Conservation (phyloP, 2,888 invertebrate species). For the Steinernema hermaphroditum region DNA sequence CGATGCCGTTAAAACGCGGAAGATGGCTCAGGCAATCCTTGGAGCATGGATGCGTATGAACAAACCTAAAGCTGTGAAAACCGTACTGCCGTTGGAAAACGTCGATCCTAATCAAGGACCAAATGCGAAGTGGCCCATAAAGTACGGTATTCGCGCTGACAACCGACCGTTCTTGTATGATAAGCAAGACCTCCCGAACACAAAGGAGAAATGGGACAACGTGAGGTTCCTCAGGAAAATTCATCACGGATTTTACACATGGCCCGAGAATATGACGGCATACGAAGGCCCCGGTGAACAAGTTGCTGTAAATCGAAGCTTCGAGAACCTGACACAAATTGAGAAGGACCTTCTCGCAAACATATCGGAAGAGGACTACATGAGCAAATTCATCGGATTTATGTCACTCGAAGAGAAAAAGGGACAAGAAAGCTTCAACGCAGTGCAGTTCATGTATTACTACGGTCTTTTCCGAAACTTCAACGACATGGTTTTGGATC, state of each 20-base stretch:
- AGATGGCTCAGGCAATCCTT: slow-evolving; percentile 70
- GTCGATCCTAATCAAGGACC: slow-evolving; percentile 45
- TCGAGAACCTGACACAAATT: slow-evolving; percentile 42
- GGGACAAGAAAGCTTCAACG: slow-evolving; percentile 80
- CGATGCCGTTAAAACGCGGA: slow-evolving; percentile 80
- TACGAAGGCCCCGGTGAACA: slow-evolving; percentile 57
- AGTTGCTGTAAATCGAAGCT: slow-evolving; percentile 44
- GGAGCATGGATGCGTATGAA: slow-evolving; percentile 61
- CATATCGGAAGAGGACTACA: slow-evolving; percentile 66
- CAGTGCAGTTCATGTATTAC: slow-evolving; percentile 75
- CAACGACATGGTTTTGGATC: slow-evolving; percentile 74
- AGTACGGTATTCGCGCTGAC: slow-evolving; percentile 73
- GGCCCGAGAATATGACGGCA: slow-evolving; percentile 69
- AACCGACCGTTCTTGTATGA: slow-evolving; percentile 77
- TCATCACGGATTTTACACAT: slow-evolving; percentile 72
- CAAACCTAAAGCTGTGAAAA: slow-evolving; percentile 58
- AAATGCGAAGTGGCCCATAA: slow-evolving; percentile 61
- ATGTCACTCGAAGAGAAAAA: slow-evolving; percentile 77
- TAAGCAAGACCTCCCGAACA: slow-evolving; percentile 72
- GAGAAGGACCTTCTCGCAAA: slow-evolving; percentile 53
- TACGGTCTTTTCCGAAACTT: slow-evolving; percentile 81
- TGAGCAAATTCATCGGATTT: slow-evolving; percentile 76
- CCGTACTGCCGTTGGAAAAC: slow-evolving; percentile 35
- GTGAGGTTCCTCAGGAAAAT: slow-evolving; percentile 75
- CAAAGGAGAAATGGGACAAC: slow-evolving; percentile 71